These are phyloP conservation scores for Colius striatus DNA, from an alignment of 2,113 vertebrate genomes.

Conservation along the genomic window DNA sequence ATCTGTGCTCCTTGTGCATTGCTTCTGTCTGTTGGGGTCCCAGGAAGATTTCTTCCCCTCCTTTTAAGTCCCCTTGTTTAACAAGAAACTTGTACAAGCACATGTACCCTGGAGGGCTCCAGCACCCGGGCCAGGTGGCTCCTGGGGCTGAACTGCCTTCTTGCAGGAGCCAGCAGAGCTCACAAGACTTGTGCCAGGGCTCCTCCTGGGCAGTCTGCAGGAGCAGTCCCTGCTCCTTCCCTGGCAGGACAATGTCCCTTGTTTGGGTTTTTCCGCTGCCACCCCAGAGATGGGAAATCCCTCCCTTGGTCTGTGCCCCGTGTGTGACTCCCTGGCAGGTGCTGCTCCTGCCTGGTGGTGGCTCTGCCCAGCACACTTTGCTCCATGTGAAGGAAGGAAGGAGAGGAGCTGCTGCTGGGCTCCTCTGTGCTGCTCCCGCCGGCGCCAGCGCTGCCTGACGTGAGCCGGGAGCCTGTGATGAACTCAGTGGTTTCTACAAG, in stretches of 20 bases:
- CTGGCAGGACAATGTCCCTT: neutral
- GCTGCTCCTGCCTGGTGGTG: neutral
- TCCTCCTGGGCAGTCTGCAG: neutral
- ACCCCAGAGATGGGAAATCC: neutral
- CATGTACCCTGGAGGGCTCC: too few relatives aligned
- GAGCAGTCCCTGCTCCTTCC: neutral
- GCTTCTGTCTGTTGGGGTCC: neutral
- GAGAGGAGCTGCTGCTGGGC: neutral
- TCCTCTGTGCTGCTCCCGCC: rapidly evolving
- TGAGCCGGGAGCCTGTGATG: neutral
- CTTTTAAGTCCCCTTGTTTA: neutral
- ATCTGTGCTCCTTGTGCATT: neutral
- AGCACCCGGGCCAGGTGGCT: too few relatives aligned
- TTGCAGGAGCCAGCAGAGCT: neutral
- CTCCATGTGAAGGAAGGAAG: rapidly evolving
- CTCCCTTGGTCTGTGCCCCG: neutral
- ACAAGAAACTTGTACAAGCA: neutral
- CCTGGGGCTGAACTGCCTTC: neutral
- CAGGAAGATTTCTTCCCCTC: rapidly evolving
- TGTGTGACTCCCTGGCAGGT: neutral
- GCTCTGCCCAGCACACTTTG: neutral
- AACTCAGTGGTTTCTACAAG: neutral
- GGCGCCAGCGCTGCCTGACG: rapidly evolving
- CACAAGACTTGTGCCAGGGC: neutral
- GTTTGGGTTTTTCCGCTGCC: neutral